Base-by-base conservation (phyloP, 1,140 invertebrate genomes). In the Cydia splendana region DNA sequence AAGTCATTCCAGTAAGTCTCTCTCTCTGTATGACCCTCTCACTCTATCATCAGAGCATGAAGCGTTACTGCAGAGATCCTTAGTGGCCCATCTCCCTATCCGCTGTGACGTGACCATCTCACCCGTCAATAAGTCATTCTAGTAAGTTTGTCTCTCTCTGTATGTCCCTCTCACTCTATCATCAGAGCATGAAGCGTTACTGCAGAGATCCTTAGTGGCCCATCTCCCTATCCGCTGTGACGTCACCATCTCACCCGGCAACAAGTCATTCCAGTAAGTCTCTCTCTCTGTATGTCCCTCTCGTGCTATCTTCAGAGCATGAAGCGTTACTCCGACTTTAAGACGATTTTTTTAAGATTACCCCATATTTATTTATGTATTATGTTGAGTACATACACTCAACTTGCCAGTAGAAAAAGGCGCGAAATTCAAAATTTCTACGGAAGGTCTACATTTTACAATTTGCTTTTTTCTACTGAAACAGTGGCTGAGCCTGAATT, bases 181-280 rank as follows among this genome's bases (percentile, higher is more conserved):
- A 15, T 87, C 88, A 0, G 81, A 84, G 38, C 88, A 92, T 74
- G 80, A 80, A 4, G 84, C 84, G 0, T 77, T 89, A 0, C 78
- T 89, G 0, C 91, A 92, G 74, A 84, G 85, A n/a, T 90, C 91
- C 0, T 74, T 91, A 57, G 89, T 91, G 0, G 86, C 88, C 0
- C 89, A 91, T 65, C 51, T 92, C 10, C 91, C 88, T 0, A 87
- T 92, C 67, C 90, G 86, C 65, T 91, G 90, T 78, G 89, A 91
- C 62, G 82, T 91, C 1, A 85, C 84, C 0, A 80, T 86, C 18
- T 83, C 85, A 0, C 75, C 77, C 0, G 24, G 78, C 0, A 79
- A 82, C 1, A 81, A 82, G 53, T 81, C 81, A 71, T 81, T 89
- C 7, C 82, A 86, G 90, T 91, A 73, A 90, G 88, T 85, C 4